These are phyloP conservation scores for Agrotis segetum DNA, from an alignment of 2,888 invertebrate species.

Conservation along the genomic window DNA sequence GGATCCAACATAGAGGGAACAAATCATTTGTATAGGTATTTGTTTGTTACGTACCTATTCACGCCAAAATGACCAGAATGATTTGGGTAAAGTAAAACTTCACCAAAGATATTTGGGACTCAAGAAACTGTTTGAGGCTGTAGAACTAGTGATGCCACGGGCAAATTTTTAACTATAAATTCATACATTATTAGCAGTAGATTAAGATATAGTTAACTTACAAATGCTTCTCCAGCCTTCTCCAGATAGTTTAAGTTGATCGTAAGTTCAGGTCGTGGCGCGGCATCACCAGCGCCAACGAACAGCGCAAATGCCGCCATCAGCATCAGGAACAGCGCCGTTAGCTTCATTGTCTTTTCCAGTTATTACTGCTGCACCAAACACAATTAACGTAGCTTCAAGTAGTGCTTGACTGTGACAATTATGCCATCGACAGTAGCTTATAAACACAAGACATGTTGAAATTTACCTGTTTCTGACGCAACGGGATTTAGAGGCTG, in stretches of 20 bases:
- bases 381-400: background rate
- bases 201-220: conserved; percentile 56
- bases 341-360: conserved; percentile 30
- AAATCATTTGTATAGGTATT: too few species aligned
- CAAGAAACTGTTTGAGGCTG: too few species aligned
- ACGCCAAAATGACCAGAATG: too few species aligned
- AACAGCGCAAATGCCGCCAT: conserved; percentile 35
- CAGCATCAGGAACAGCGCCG: conserved; percentile 27
- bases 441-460: conserved; percentile 15
- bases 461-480: conserved; percentile 20
- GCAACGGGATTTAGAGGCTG: conserved; percentile 10
- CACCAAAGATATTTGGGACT: too few species aligned
- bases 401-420: conserved; percentile 6
- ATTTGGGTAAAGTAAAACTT: too few species aligned
- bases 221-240: conserved; percentile 71
- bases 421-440: background rate
- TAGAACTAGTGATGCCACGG: too few species aligned
- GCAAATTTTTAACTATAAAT: background rate
- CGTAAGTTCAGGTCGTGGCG: conserved; percentile 21
- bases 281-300: conserved; percentile 19
- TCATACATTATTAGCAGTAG: background rate
- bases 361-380: conserved; percentile 7
- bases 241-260: conserved; percentile 62
- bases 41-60: too few species aligned
- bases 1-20: too few species aligned